Evolutionary conservation across 2,113 vertebrate genomes (phyloP), one percentile per base, ranked within the genome.

Genomic region (Rhodinocichla rosea): DNA sequence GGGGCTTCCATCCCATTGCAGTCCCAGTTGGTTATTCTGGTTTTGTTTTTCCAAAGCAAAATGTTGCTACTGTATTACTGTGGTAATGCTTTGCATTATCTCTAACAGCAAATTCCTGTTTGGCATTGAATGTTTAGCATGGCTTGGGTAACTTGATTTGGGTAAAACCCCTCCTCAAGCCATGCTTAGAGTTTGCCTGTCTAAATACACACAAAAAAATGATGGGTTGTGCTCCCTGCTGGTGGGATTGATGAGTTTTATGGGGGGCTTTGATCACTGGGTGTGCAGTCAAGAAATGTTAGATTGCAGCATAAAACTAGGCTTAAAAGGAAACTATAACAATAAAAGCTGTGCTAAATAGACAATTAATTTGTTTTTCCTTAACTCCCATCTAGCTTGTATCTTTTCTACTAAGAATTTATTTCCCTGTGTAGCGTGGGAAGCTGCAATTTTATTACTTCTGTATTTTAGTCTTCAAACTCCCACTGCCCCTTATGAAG

Each of bases 381-480:
- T 79, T 59, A 52, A 62, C 70, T 89, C 57, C 33, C 57, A 77
- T 92, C 92, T 87, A 81, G 69, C 93, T 96, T 21, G 0, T 85
- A 52, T 78, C 79, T 89, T 78, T 89, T 76, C 84, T 89, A 82
- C 83, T 56, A 84, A 89, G 62, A 94, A 87, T 92, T 95, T 95
- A 68, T 91, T 96, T 96, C 80, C 76, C 77, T 64, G 23, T 45
- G 55, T 92, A 86, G 96, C 71, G 89, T 97, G 90, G 95, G 96
- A 97, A 95, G 96, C 88, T 94, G 88, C 73, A 87, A 78, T 93
- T 96, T 96, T 95, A 90, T 96, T 96, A 81, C 90, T 96, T 94
- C 92, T 96, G 83, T 95, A 93, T 96, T 96, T 95, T 94, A 94
- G 95, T 94, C 96, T 94, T 96, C 88, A 93, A 96, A 96, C 90